Conservation (phyloP, 37 sponge, comb jelly and placozoan genomes). For the Cladorhizidae sp. region DNA sequence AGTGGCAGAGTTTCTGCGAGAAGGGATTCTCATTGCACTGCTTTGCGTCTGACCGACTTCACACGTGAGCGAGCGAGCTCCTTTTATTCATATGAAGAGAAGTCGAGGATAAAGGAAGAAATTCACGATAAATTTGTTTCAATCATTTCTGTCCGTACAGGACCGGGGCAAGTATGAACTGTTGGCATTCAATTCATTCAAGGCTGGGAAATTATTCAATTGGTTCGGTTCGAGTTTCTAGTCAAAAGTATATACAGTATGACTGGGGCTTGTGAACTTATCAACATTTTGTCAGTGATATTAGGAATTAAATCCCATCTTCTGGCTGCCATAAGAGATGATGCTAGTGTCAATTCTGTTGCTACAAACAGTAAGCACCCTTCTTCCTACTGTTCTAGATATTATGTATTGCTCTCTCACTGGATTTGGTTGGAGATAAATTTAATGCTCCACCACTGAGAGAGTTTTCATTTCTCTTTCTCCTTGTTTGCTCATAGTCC, state of each 20-base stretch:
- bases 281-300: not conserved
- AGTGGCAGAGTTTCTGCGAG: conserved; percentile 9
- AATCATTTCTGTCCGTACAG: conserved; percentile 30
- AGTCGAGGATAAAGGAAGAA: not conserved
- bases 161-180: conserved; percentile 20
- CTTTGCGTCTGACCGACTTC: conserved; percentile 18
- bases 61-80: conserved; percentile 5
- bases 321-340: conserved; percentile 26
- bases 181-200: conserved; percentile 4
- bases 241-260: not conserved
- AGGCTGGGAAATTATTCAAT: not conserved
- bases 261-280: conserved; percentile 12
- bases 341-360: conserved; percentile 17
- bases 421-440: conserved; percentile 46
- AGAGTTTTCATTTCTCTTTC: conserved; percentile 22
- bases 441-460: conserved; percentile 25
- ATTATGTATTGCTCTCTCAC: conserved; percentile 45
- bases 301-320: conserved; percentile 10
- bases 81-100: conserved; percentile 38
- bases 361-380: conserved; percentile 24
- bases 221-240: not conserved
- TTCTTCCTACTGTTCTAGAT: too few species aligned
- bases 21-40: conserved; percentile 16
- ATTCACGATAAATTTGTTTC: conserved; percentile 18
- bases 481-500: conserved; percentile 55